phyloP scores from a whole-genome alignment of 2,113 vertebrate genomes.

The Rhagologus leucostigma region DNA sequence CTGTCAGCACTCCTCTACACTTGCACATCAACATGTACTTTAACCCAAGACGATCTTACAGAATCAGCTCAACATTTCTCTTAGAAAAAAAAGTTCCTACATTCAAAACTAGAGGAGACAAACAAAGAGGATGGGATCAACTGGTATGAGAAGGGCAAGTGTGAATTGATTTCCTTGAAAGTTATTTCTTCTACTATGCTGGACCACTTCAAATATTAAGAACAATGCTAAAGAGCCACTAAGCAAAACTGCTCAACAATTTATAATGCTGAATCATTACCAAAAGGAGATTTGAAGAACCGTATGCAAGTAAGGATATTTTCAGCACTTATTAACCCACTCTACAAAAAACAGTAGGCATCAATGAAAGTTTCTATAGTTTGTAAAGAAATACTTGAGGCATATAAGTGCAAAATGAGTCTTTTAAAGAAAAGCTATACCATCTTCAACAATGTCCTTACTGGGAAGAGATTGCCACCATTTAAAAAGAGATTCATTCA shows the following conservation, averaged over 20 bases:
- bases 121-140: background rate
- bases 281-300: background rate
- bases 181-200: background rate
- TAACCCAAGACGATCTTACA: background rate
- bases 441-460: conserved; percentile 63
- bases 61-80: background rate
- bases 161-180: background rate
- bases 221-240: conserved; percentile 17
- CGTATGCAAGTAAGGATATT: background rate
- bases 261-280: background rate
- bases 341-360: conserved; percentile 23
- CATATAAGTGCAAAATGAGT: conserved; percentile 32
- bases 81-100: background rate
- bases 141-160: background rate
- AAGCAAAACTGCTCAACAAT: background rate
- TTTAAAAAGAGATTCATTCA: conserved; percentile 61
- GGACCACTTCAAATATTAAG: conserved; percentile 30
- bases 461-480: conserved; percentile 56
- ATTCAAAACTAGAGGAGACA: conserved; percentile 21
- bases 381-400: conserved; percentile 43
- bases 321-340: conserved; percentile 12
- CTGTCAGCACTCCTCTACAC: background rate
- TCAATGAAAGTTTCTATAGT: background rate
- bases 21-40: background rate
- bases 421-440: conserved; percentile 50